Evolutionary conservation across 37 sponge, comb jelly and placozoan species (phyloP).

Genomic region (Beroe ovata): DNA sequence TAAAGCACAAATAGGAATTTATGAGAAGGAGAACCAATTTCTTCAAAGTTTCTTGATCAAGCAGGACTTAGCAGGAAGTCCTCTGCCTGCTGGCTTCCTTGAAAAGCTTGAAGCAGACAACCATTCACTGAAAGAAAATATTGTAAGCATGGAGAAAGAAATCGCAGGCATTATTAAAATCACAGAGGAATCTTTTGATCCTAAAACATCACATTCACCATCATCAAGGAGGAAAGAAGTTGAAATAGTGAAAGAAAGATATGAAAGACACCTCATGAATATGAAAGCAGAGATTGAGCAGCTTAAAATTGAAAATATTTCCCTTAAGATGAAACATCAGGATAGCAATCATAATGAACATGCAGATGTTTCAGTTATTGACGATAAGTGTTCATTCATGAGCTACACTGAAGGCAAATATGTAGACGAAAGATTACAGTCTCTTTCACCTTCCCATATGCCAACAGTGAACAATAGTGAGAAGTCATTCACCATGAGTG

Average conservation of each 20-base stretch:
- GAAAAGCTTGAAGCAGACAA: constrained; percentile 38
- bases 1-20: not conserved
- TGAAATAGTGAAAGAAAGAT: constrained; percentile 1
- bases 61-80: not conserved
- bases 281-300: constrained; percentile 51
- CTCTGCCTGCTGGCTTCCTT: not conserved
- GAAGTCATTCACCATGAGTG: not conserved
- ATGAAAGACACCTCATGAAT: constrained; percentile 2
- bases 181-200: not conserved
- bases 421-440: not conserved
- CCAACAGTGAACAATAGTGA: not conserved
- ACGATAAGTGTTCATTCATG: not conserved
- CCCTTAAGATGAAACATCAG: not conserved
- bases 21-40: not conserved
- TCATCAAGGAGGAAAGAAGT: not conserved
- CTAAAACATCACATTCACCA: not conserved
- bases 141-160: constrained; percentile 13
- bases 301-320: not conserved
- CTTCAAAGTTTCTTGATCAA: not conserved
- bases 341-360: not conserved
- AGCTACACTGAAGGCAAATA: not conserved
- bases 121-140: constrained; percentile 17
- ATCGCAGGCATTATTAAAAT: not conserved
- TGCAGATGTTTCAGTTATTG: not conserved
- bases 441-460: not conserved